A percentile compares a stretch with the other conserved stretches of the same genome.
These are phyloP conservation scores for Pithys albifrons DNA, from an alignment of 2,113 vertebrate genomes.

Conservation along the genomic window DNA sequence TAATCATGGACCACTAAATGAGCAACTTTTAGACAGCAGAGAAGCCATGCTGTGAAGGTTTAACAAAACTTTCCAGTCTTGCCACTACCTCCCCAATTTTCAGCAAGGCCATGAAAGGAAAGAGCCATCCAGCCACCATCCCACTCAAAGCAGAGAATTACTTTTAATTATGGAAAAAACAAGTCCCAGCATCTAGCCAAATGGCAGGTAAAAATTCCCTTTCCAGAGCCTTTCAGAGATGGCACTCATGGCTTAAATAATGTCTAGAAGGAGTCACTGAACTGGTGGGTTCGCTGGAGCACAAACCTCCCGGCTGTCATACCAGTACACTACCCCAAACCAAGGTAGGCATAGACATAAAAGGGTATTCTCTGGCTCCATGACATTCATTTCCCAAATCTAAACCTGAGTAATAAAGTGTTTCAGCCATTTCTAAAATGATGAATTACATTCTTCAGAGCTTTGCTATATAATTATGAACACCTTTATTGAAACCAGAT, in stretches of 20 bases:
- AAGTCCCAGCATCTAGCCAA: not conserved
- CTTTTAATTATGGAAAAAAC: not conserved
- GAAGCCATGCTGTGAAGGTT: not conserved
- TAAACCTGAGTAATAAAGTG: rapidly evolving
- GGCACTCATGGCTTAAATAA: rapidly evolving
- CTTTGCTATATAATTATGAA: not conserved
- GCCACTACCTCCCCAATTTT: not conserved
- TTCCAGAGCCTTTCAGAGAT: not conserved
- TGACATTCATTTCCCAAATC: not conserved
- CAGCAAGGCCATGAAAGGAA: not conserved
- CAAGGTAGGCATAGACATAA: not conserved
- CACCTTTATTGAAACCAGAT: conserved; percentile 27
- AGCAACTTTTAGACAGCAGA: not conserved
- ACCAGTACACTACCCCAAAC: not conserved
- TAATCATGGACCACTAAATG: not conserved
- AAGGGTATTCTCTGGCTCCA: not conserved
- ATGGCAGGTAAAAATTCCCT: not conserved
- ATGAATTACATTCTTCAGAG: conserved; percentile 2
- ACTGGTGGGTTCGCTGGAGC: not conserved
- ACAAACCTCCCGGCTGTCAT: not conserved
- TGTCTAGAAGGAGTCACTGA: not conserved
- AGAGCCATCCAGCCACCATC: not conserved
- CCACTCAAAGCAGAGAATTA: not conserved
- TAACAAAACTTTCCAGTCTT: not conserved
- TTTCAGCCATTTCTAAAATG: not conserved